phyloP scores from a whole-genome alignment of 2,797 vertebrate genomes.

The Trachops cirrhosus region DNA sequence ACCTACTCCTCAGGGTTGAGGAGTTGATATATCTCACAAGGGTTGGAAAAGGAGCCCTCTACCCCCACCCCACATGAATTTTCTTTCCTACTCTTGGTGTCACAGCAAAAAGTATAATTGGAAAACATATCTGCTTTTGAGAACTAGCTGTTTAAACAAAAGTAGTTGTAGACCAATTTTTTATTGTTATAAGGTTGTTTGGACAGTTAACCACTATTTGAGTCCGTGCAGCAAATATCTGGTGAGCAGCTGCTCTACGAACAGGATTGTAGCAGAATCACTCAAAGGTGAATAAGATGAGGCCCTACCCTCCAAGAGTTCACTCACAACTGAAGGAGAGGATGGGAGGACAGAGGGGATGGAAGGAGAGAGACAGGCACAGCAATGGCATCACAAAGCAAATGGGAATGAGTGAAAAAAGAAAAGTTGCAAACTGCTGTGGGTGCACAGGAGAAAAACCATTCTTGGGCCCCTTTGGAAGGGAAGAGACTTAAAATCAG shows the following conservation, averaged over 20 bases:
- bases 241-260: background rate
- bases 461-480: background rate
- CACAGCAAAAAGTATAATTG: background rate
- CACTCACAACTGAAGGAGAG: background rate
- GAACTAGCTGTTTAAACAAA: background rate
- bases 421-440: background rate
- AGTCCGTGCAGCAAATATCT: background rate
- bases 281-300: background rate
- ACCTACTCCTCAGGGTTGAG: background rate
- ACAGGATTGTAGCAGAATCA: background rate
- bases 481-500: background rate
- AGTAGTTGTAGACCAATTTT: background rate
- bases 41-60: background rate
- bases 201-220: background rate
- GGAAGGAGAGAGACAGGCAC: background rate
- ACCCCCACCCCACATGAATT: background rate
- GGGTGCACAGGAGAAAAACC: background rate
- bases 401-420: background rate
- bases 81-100: background rate
- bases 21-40: background rate
- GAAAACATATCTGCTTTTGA: background rate
- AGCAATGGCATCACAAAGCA: background rate
- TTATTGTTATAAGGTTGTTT: background rate
- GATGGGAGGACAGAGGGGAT: background rate
- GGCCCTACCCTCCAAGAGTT: background rate